Percentiles rank a stretch among this genome's conserved stretches.
Evolutionary conservation across 2,797 vertebrate species (phyloP).

Genomic region (Halcyon badia): DNA sequence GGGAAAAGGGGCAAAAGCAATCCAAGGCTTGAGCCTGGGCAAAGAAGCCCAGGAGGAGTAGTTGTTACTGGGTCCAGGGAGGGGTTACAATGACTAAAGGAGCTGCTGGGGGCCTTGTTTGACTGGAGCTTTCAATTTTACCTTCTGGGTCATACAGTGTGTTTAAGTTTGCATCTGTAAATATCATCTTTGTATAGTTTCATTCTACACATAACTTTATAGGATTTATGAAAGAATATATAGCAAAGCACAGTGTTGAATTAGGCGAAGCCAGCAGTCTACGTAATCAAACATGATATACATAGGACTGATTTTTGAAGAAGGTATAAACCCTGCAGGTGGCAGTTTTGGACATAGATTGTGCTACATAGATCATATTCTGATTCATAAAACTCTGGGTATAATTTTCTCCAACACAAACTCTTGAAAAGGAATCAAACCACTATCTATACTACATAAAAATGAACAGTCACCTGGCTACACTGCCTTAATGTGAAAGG

Average conservation of each 20-base stretch:
- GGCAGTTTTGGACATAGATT: background rate
- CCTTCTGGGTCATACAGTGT: background rate
- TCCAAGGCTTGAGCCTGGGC: background rate
- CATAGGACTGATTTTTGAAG: background rate
- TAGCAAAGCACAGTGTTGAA: background rate
- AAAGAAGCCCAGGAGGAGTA: background rate
- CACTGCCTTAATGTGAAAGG: background rate
- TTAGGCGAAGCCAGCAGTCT: background rate
- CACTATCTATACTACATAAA: background rate
- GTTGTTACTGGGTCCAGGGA: background rate
- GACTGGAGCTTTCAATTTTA: background rate
- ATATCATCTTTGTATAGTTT: background rate
- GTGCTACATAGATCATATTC: rapidly evolving
- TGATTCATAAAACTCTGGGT: background rate
- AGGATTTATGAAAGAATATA: background rate
- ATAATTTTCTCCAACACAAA: background rate
- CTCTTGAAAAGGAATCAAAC: background rate
- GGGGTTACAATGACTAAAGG: background rate
- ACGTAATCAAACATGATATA: background rate
- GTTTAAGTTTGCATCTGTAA: background rate
- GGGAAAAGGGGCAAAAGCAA: background rate
- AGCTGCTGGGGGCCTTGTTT: background rate
- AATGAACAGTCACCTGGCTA: background rate
- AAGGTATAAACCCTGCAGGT: background rate
- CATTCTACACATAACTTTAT: background rate